phyloP scores from a whole-genome alignment of 2,113 vertebrate genomes.

The Antigone vipio region DNA sequence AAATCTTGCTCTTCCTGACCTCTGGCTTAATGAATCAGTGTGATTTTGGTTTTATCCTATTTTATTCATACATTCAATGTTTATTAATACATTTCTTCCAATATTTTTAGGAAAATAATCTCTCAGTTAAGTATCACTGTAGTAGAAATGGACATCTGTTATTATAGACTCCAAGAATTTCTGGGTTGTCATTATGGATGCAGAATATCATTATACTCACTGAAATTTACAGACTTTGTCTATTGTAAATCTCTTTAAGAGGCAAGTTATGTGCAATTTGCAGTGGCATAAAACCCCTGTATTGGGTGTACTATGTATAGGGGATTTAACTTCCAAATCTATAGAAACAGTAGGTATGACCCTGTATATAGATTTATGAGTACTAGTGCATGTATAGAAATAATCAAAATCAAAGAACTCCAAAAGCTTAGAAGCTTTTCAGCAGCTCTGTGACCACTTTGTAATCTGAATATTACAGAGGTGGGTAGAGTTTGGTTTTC shows the following conservation, averaged over 20 bases:
- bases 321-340: neutral
- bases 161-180: neutral
- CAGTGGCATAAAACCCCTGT: neutral
- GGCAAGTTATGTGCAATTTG: neutral
- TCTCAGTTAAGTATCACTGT: neutral
- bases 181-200: neutral
- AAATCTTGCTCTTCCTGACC: neutral
- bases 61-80: neutral
- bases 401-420: neutral
- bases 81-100: neutral
- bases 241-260: neutral
- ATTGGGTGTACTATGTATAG: neutral
- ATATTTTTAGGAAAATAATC: neutral
- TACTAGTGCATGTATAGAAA: neutral
- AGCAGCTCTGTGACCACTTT: neutral
- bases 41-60: neutral
- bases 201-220: neutral
- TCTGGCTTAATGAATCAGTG: neutral
- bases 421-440: neutral
- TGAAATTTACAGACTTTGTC: neutral
- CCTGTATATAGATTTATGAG: neutral
- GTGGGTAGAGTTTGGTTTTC: neutral
- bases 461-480: neutral
- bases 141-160: neutral
- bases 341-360: neutral